Evolutionary conservation across 2,797 vertebrate genomes (phyloP), one percentile per base, ranked within the genome.

Genomic region (Philypnodon macrostomus): DNA sequence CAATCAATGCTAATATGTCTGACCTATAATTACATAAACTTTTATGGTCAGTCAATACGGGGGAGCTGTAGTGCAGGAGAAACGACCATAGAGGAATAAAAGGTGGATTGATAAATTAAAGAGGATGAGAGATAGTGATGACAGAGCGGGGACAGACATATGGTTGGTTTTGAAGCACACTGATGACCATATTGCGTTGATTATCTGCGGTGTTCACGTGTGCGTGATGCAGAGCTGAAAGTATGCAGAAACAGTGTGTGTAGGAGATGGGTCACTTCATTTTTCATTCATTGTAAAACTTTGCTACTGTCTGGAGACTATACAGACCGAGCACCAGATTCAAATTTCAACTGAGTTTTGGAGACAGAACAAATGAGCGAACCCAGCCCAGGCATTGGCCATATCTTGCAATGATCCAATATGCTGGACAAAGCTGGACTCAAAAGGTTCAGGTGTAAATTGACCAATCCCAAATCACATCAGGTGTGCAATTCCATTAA

Each of bases 101-200:
- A 6, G 13, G 24, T 2, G 19, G 32, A 32, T 29, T 33, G 45
- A 44, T 37, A 14, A 16, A 27, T 9, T 23, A 34, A 30, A 7
- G 21, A 7, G 31, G 31, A 56, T 35, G 16, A 29, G 49, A 23
- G n/a, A 12, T 7, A 14, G 34, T 16, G 31, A 41, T 53, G 34
- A 41, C 27, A 46, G 42, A 12, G 7, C 27, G 6, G 19, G 5
- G 31, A 50, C 10, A 3, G 34, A 39, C 21, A 63, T 51, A 66
- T 40, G 40, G 21, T 45, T 36, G 3, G 9, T 2, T 7, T 42
- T 4, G 14, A 35, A 24, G 27, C 35, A 12, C 21, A 30, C 48
- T 42, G 33, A 53, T 48, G 38, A 12, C 52, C 53, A 75, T 51
- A 48, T 57, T 73, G 61, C 60, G 52, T 58, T 57, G 26, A 59